phyloP scores from a whole-genome alignment of 2,797 vertebrate genomes.

The Macrochelys suwanniensis region DNA sequence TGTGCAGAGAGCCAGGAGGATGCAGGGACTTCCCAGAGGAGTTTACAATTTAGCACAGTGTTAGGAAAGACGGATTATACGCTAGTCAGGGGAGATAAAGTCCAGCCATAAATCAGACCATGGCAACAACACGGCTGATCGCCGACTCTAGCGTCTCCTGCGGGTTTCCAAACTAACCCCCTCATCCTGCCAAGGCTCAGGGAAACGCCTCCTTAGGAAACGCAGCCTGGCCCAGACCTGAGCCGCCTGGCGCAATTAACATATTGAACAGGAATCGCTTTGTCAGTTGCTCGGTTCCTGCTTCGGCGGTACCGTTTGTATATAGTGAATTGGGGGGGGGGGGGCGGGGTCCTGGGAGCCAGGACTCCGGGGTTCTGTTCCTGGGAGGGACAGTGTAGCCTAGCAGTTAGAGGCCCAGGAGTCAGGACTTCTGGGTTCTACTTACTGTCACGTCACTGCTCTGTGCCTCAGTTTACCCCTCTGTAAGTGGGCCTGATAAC shows the following conservation, averaged over 20 bases:
- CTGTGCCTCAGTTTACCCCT: background rate
- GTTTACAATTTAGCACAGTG: background rate
- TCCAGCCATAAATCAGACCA: background rate
- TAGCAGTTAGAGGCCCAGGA: background rate
- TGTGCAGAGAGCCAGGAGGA: background rate
- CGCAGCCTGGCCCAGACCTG: background rate
- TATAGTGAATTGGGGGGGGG: background rate
- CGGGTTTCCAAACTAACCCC: background rate
- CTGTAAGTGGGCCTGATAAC: background rate
- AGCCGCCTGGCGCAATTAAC: fast-evolving
- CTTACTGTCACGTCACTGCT: background rate
- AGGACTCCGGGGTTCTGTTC: too few relatives aligned
- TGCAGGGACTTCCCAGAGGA: background rate
- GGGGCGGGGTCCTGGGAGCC: background rate
- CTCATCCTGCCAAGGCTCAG: background rate
- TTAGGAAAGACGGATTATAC: background rate
- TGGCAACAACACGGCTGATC: background rate
- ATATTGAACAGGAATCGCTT: background rate
- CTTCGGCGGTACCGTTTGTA: background rate
- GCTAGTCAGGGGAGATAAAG: background rate
- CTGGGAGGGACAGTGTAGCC: background rate
- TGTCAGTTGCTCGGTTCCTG: background rate
- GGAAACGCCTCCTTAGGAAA: background rate
- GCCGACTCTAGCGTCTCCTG: background rate
- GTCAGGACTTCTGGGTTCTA: background rate